Conservation (phyloP, 2,113 vertebrate species). For the Zapornia atra region DNA sequence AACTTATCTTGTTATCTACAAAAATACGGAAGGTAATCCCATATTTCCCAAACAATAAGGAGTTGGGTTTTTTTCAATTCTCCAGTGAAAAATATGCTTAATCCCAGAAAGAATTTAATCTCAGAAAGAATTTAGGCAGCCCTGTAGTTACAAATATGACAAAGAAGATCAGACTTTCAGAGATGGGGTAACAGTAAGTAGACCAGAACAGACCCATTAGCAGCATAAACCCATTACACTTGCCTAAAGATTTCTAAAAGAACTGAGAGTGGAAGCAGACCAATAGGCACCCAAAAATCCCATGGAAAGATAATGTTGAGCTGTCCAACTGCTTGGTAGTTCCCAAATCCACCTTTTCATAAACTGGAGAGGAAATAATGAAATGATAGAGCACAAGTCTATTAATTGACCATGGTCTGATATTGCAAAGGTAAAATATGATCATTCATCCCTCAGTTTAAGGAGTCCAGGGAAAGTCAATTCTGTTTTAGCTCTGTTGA, state of each 20-base stretch:
- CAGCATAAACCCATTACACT: background rate
- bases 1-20: background rate
- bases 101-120: background rate
- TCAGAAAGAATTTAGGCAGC: background rate
- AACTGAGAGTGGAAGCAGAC: background rate
- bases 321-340: background rate
- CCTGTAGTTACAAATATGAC: background rate
- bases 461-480: background rate
- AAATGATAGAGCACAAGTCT: background rate
- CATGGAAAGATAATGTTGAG: background rate
- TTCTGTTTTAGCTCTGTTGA: background rate
- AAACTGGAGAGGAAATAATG: background rate
- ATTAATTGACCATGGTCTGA: background rate
- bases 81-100: background rate
- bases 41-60: background rate
- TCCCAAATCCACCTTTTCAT: background rate
- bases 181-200: background rate
- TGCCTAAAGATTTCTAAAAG: background rate
- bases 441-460: background rate
- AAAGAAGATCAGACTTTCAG: background rate
- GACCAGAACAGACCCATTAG: background rate
- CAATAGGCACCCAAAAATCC: background rate
- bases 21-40: background rate
- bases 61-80: background rate
- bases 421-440: background rate